phyloP scores from a whole-genome alignment of 2,113 vertebrate species.

The Alexandromys fortis region DNA sequence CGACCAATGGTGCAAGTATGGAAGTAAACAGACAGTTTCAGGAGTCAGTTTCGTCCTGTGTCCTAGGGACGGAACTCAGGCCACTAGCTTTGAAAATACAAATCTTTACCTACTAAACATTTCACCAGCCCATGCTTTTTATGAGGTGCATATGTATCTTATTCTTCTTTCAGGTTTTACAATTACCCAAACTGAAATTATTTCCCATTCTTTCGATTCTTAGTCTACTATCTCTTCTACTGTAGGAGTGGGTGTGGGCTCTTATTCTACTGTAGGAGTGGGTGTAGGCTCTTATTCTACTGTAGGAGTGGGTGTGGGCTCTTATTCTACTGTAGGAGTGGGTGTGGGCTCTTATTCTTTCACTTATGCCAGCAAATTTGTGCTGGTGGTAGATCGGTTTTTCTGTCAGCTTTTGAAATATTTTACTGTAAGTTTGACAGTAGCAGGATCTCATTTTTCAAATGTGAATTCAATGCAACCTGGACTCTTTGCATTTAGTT shows the following conservation, averaged over 20 bases:
- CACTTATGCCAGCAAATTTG: slow-evolving; percentile 10
- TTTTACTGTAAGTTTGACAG: not conserved
- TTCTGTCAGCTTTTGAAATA: not conserved
- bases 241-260: no score
- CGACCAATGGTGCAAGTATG: not conserved
- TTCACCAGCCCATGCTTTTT: not conserved
- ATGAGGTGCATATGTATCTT: slow-evolving; percentile 11
- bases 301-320: no score
- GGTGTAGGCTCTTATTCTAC: slow-evolving; percentile 11
- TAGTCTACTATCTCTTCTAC: not conserved
- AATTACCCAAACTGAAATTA: slow-evolving; percentile 4
- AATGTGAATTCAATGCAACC: slow-evolving; percentile 6
- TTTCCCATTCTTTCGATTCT: slow-evolving; percentile 45
- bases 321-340: not conserved
- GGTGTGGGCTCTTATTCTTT: slow-evolving; percentile 14
- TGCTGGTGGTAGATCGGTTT: slow-evolving; percentile 4
- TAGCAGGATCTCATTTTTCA: not conserved
- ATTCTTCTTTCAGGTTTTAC: slow-evolving; percentile 44
- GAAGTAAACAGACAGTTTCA: not conserved
- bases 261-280: no score
- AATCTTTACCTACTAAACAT: not conserved
- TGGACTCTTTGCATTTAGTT: slow-evolving; percentile 7
- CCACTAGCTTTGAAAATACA: not conserved
- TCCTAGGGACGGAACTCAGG: not conserved
- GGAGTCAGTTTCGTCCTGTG: not conserved